Conservation (phyloP, 2,113 vertebrate species). For the Talpa occidentalis region DNA sequence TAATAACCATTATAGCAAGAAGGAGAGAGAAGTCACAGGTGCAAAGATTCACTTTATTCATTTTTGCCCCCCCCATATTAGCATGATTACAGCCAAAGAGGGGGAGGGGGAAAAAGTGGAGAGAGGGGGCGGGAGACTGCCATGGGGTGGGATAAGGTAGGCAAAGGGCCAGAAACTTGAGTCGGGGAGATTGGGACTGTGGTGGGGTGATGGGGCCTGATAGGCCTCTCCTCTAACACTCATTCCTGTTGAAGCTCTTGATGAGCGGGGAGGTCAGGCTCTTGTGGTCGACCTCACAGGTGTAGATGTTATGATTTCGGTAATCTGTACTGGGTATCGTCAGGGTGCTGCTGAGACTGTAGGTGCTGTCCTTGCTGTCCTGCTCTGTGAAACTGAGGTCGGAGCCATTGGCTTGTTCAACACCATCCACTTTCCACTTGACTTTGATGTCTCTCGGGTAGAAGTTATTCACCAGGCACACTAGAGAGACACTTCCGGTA, state of each 20-base stretch:
- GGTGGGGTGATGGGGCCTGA: neutral
- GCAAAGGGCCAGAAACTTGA: neutral
- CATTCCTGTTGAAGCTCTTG: conserved; percentile 6
- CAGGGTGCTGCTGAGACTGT: conserved; percentile 80
- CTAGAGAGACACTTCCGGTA: fast-evolving
- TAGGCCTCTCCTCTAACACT: conserved; percentile 2
- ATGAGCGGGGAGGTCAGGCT: fast-evolving
- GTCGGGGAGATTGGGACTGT: neutral
- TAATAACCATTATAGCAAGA: conserved; percentile 34
- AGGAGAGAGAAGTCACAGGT: conserved; percentile 43
- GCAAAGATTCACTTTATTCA: conserved; percentile 71
- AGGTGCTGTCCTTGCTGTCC: conserved; percentile 67
- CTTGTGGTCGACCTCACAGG: conserved; percentile 69
- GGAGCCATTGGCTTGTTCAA: fast-evolving
- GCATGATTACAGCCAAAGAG: conserved; percentile 51
- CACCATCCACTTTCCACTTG: conserved; percentile 67
- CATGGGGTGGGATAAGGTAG: neutral
- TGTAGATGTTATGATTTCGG: fast-evolving
- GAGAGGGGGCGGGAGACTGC: neutral
- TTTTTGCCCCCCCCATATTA: neutral
- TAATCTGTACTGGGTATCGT: neutral
- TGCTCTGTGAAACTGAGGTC: neutral
- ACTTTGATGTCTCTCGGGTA: neutral
- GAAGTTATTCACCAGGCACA: conserved; percentile 63
- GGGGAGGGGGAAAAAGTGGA: neutral